Percentiles rank a stretch among this genome's conserved stretches.
Conservation (phyloP, 1,140 invertebrate genomes). For the Charaxes varanes region DNA sequence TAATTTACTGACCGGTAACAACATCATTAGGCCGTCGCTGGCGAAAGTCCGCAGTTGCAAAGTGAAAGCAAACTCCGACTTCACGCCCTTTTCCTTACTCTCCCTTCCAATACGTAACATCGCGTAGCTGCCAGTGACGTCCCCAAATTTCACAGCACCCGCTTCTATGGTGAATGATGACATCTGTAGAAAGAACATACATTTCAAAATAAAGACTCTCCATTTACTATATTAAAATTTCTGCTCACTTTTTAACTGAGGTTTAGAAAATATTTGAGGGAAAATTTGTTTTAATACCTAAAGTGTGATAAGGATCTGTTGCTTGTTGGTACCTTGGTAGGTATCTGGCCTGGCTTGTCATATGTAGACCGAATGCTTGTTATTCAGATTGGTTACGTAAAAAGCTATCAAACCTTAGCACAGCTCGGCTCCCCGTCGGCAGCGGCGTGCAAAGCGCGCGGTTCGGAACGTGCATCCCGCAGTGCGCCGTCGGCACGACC, state of each 20-base stretch:
- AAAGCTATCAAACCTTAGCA: constrained; percentile 29
- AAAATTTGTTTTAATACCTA: too few relatives aligned
- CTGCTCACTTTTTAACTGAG: too few relatives aligned
- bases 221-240: too few relatives aligned
- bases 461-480: constrained; percentile 21
- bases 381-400: too few relatives aligned
- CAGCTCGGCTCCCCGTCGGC: constrained; percentile 25
- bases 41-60: constrained; percentile 92
- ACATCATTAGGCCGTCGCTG: constrained; percentile 86
- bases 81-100: constrained; percentile 9
- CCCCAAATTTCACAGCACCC: constrained; percentile 90
- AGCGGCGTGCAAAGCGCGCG: constrained; percentile 30
- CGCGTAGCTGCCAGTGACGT: constrained; percentile 84
- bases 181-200: constrained; percentile 63
- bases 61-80: constrained; percentile 78
- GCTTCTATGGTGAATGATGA: constrained; percentile 84
- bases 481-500: constrained; percentile 38
- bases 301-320: too few relatives aligned
- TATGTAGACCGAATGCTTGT: too few relatives aligned
- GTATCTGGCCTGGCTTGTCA: too few relatives aligned
- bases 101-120: constrained; percentile 66
- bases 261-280: too few relatives aligned
- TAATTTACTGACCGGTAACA: constrained; percentile 82
- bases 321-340: too few relatives aligned
- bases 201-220: too few relatives aligned